Base-by-base conservation (phyloP, 1,140 invertebrate species). In the Fopius arisanus region DNA sequence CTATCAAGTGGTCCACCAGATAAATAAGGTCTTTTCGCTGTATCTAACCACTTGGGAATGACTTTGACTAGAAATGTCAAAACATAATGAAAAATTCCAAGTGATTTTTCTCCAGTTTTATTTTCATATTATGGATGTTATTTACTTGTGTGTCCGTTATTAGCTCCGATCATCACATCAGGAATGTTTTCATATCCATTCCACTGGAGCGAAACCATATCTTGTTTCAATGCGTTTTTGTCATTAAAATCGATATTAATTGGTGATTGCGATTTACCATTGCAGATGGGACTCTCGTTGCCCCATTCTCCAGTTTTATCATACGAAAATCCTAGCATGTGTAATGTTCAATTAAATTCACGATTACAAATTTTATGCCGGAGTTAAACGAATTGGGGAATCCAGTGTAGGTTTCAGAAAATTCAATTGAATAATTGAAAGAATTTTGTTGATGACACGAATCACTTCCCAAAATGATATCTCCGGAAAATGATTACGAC, bases 1-100 rank as follows among this genome's bases (percentile, higher is more conserved):
- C 29, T 33, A 10, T 9, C n/a, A 31, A 72, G 26, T 14, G 71
- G 71, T 21, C 71, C 71, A 37, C 63, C 63, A 6, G 41, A 19
- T 16, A 72, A 29, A 14, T 37, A 72, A 10, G 71, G 63, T 33
- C 12, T 31, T 19, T 23, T 59, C 3, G 23, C 23, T 59, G 33
- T 12, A 33, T 65, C 26, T 7, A 12, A 5, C 62, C 62, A 65
- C 9, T 62, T 62, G 21, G 54, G 23, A 14, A 14, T 28, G 3
- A 62, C 7, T 62, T 62, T n/a, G 14, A 62, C 54, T 62, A 14
- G 28, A 62, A 62, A 48, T 48, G 16, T 62, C 2, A 12, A 2
- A 6, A 23, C 10, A 3, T 28, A 10, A 26, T 51, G 16, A 51
- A 12, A 12, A 7, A 6, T 51, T 1, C 14, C 16, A 16, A 19